Conservation (phyloP, 2,888 invertebrate species). For the Trichogramma evanescens region DNA sequence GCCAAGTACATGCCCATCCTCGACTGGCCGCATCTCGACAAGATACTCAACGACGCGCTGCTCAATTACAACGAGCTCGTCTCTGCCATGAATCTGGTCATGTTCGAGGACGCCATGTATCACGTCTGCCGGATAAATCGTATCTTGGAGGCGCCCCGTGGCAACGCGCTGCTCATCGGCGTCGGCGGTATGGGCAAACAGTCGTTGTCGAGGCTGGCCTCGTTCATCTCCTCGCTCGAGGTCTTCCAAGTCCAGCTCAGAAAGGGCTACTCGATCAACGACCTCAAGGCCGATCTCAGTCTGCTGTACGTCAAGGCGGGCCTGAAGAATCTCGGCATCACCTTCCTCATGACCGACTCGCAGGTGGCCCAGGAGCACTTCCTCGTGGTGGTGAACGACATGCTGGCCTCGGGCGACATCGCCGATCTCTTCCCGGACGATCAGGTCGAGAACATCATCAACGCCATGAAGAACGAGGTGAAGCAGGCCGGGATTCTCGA, state of each 20-base stretch:
- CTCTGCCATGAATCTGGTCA: constrained; percentile 86
- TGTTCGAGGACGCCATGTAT: constrained; percentile 92
- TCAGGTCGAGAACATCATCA: constrained; percentile 80
- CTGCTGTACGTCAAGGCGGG: constrained; percentile 80
- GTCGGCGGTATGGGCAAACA: constrained; percentile 95
- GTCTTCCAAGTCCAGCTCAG: constrained; percentile 89
- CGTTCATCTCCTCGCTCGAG: constrained; percentile 84
- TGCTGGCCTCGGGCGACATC: constrained; percentile 90
- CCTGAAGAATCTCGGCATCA: constrained; percentile 73
- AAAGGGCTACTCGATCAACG: constrained; percentile 77
- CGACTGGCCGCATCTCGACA: constrained; percentile 64
- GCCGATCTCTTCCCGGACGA: constrained; percentile 86
- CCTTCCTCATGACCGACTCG: constrained; percentile 90
- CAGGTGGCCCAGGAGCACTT: constrained; percentile 88
- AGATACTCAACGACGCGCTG: constrained; percentile 72
- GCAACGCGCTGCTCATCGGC: constrained; percentile 85
- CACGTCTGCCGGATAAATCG: constrained; percentile 89
- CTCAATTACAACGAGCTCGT: constrained; percentile 80
- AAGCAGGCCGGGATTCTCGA: constrained; percentile 78
- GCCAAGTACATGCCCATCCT: constrained; percentile 79
- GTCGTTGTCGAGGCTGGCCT: constrained; percentile 78
- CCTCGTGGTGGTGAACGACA: constrained; percentile 85
- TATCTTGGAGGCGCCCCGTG: constrained; percentile 84
- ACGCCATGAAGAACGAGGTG: constrained; percentile 67
- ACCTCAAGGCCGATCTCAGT: constrained; percentile 69